These are phyloP conservation scores for Platerodrilus igneus DNA, from an alignment of 2,888 invertebrate genomes.

Conservation along the genomic window DNA sequence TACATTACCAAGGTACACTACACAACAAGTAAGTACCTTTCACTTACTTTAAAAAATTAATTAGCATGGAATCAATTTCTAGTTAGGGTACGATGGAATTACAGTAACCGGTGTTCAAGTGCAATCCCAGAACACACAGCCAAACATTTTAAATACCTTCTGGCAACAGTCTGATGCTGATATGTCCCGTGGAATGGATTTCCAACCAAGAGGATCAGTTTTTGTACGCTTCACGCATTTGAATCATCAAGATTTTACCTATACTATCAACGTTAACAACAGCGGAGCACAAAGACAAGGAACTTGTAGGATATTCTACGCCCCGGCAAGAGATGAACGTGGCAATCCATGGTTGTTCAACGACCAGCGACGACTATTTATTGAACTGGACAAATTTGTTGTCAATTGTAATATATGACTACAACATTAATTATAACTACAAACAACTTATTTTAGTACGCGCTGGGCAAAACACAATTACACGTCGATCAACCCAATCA, in stretches of 20 bases:
- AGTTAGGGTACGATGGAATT: slow-evolving; percentile 63
- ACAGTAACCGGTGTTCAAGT: slow-evolving; percentile 57
- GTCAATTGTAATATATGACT: slow-evolving; percentile 58
- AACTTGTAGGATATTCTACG: slow-evolving; percentile 66
- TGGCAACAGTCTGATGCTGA: slow-evolving; percentile 80
- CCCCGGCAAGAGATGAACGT: slow-evolving; percentile 62
- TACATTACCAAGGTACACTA: slow-evolving; percentile 62
- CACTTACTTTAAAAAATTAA: background rate
- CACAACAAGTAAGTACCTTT: slow-evolving; percentile 50
- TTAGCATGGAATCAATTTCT: slow-evolving; percentile 23
- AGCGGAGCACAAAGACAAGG: slow-evolving; percentile 53
- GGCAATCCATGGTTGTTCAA: slow-evolving; percentile 54
- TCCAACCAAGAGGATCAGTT: slow-evolving; percentile 69
- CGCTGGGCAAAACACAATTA: slow-evolving; percentile 63
- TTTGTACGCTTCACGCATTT: slow-evolving; percentile 73
- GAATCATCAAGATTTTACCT: slow-evolving; percentile 68
- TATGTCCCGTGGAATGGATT: slow-evolving; percentile 75
- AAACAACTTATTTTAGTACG: slow-evolving; percentile 61
- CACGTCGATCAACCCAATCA: slow-evolving; percentile 64
- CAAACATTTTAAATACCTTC: slow-evolving; percentile 62
- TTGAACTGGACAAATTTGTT: slow-evolving; percentile 71
- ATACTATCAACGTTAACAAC: slow-evolving; percentile 48
- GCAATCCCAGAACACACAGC: slow-evolving; percentile 49
- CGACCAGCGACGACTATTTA: slow-evolving; percentile 62
- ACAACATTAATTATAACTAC: too few species aligned